Percentiles rank a stretch among this genome's conserved stretches.
Conservation (phyloP, 1,140 invertebrate species). For the Zaprionus camerounensis region DNA sequence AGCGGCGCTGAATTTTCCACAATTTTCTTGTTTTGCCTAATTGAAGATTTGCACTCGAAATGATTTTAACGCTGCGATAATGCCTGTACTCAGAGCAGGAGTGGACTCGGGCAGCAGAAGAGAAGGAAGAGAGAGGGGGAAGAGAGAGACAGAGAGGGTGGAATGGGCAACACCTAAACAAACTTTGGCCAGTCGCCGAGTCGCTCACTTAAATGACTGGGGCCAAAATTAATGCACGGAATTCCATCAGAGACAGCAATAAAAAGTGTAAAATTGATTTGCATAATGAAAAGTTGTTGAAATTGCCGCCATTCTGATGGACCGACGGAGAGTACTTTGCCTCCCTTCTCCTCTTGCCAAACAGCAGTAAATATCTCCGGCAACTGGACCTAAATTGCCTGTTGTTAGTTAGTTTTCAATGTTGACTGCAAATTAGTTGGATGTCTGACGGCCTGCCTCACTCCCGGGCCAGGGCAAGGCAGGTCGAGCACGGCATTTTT, state of each 20-base stretch:
- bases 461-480: constrained; percentile 50
- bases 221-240: constrained; percentile 62
- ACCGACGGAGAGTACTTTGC: not conserved
- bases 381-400: constrained; percentile 58
- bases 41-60: constrained; percentile 72
- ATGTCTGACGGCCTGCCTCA: constrained; percentile 2
- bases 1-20: constrained; percentile 52
- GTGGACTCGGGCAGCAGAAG: constrained; percentile 2
- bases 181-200: constrained; percentile 42
- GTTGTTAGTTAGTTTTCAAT: constrained; percentile 60
- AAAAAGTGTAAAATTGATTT: constrained; percentile 75
- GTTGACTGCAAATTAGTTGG: constrained; percentile 53
- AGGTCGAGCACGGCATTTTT: constrained; percentile 65
- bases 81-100: not conserved
- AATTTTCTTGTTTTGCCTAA: constrained; percentile 59
- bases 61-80: constrained; percentile 60
- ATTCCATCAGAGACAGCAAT: constrained; percentile 53
- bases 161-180: constrained; percentile 53
- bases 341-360: not conserved
- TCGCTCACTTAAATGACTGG: constrained; percentile 44
- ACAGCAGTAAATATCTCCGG: constrained; percentile 1
- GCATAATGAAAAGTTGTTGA: constrained; percentile 73
- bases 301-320: constrained; percentile 45
- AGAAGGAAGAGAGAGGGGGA: not conserved
- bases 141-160: no score